Evolutionary conservation across 23 tunicate species (phyloP).

Genomic region (Botrylloides violaceus): DNA sequence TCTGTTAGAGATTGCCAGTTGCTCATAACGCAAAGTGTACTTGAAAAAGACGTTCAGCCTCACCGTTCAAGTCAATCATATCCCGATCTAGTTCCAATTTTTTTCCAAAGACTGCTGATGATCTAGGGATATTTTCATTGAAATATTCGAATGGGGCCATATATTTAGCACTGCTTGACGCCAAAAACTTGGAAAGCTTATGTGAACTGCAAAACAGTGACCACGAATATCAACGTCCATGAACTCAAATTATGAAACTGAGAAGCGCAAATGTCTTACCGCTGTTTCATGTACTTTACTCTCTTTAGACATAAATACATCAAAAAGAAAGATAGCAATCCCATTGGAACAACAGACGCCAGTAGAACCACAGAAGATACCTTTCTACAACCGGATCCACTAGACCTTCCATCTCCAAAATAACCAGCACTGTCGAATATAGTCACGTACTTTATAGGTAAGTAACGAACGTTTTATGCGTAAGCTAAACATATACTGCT

Average conservation of each 20-base stretch:
- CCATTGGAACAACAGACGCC: background rate
- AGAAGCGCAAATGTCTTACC: background rate
- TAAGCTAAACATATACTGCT: background rate
- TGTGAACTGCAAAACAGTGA: background rate
- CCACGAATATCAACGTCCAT: background rate
- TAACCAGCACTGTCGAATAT: conserved; percentile 11
- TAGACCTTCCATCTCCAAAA: conserved; percentile 32
- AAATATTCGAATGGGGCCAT: background rate
- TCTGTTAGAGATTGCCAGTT: conserved; percentile 11
- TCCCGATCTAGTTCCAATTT: conserved; percentile 44
- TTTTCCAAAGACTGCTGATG: conserved; percentile 33
- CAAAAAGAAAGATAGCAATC: background rate
- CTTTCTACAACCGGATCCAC: conserved; percentile 35
- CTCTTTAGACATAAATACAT: background rate
- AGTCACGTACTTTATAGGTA: background rate
- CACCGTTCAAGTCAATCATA: conserved; percentile 34
- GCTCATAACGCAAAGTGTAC: background rate
- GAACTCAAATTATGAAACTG: no score
- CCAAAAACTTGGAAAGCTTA: conserved; percentile 32
- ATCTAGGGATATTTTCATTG: background rate
- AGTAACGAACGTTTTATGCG: background rate
- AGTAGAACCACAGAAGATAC: conserved; percentile 5
- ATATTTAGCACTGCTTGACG: background rate
- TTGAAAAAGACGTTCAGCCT: background rate
- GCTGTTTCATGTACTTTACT: background rate